Evolutionary conservation across 2,113 vertebrate genomes (phyloP), one percentile per base, ranked within the genome.

Genomic region (Etheostoma cragini): DNA sequence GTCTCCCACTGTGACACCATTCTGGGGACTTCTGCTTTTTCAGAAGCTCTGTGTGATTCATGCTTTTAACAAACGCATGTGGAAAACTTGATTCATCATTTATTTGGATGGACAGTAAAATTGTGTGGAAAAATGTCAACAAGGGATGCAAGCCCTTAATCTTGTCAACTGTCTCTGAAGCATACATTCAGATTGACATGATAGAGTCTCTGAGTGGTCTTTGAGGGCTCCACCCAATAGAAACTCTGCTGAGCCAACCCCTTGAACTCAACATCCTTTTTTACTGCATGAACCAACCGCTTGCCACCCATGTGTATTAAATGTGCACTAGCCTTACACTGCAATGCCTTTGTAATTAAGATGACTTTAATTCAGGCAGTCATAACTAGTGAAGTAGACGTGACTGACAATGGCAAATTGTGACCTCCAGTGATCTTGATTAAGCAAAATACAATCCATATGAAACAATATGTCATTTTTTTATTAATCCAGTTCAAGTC

Each of bases 1-100:
- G 64, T 61, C 42, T 62, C 56, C 49, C 11, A 14, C 57, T 54
- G 49, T 70, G n/a, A 46, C 30, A 38, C 64, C 74, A 79, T 67
- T 87, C 71, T 53, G 17, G 22, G 26, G 47, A 91, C 90, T 92
- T 93, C 90, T 87, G 68, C 81, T 89, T 91, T 87, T 89, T 67
- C 73, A 68, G 57, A 80, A 0, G 2, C 67, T 49, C 46, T 6
- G 45, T 80, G 76, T 88, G 80, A 87, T 84, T 91, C 64, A 91
- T 83, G 38, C 15, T 63, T 84, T 81, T 85, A 80, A 45, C 69
- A 75, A 78, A 61, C n/a, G 49, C 54, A 42, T 8, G 2, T 42
- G 38, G 38, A 42, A 42, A 8, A 2, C 10, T 16, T 1, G 0
- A 16, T 54, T 58, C 1, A 7, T 47, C 1, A 38, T 49, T 35